Conservation (phyloP, 2,113 vertebrate genomes). For the Malurus melanocephalus region DNA sequence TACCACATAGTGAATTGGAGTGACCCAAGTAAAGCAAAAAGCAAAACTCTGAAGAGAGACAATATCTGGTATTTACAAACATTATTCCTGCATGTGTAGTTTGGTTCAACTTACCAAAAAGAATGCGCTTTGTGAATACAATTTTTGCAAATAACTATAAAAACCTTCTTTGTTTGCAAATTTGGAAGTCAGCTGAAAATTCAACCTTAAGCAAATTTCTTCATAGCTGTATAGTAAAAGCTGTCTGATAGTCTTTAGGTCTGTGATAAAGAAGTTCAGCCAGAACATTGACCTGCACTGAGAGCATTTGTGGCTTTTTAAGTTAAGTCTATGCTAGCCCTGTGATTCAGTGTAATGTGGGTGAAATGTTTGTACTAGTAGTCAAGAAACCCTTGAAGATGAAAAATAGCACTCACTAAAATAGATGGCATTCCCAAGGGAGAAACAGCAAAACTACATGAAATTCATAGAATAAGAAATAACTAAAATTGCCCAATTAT, state of each 20-base stretch:
- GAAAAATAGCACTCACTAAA: conserved; percentile 4
- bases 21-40: not conserved
- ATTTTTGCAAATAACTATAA: not conserved
- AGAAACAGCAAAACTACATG: not conserved
- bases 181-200: not conserved
- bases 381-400: not conserved
- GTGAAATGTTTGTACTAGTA: not conserved
- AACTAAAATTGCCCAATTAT: conserved; percentile 55
- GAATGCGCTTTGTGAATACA: not conserved
- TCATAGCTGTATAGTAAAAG: not conserved
- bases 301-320: not conserved
- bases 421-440: not conserved
- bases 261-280: not conserved
- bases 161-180: not conserved
- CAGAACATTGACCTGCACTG: not conserved
- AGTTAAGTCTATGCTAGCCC: not conserved
- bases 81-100: not conserved
- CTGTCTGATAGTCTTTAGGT: not conserved
- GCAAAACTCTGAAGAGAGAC: not conserved
- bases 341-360: not conserved
- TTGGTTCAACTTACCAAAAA: not conserved
- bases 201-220: not conserved
- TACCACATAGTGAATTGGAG: not conserved
- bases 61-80: not conserved
- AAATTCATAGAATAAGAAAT: conserved; percentile 16